Conservation (phyloP, 2,113 vertebrate genomes). For the Oryzias woworae region DNA sequence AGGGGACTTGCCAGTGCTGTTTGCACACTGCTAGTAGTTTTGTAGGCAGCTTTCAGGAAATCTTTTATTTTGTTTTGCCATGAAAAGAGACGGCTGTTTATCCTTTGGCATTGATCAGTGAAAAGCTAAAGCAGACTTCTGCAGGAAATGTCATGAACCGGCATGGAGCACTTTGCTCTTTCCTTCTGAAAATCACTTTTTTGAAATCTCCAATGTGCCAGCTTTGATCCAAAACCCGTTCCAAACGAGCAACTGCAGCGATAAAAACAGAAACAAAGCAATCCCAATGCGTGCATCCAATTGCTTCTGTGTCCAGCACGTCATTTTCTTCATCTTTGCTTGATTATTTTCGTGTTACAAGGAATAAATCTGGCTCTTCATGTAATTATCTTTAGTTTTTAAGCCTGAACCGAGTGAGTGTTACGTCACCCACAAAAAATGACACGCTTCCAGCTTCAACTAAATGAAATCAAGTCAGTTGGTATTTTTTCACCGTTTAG, state of each 20-base stretch:
- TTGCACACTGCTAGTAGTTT: not conserved
- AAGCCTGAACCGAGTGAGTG: too few species aligned
- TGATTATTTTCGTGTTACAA: not conserved
- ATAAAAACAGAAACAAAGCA: not conserved
- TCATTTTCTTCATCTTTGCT: not conserved
- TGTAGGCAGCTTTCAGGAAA: not conserved
- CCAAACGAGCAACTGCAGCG: too few species aligned
- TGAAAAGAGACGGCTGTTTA: conserved; percentile 36
- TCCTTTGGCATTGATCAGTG: conserved; percentile 21
- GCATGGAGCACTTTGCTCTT: conserved; percentile 23
- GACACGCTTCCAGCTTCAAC: too few species aligned
- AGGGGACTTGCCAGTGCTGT: too few species aligned
- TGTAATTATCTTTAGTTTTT: not conserved
- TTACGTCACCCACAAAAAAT: too few species aligned
- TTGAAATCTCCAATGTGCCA: conserved; percentile 24
- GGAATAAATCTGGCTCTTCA: not conserved
- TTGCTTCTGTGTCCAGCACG: not conserved
- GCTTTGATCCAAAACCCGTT: conserved; percentile 4
- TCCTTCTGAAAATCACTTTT: conserved; percentile 28
- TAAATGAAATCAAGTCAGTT: too few species aligned
- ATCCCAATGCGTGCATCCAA: not conserved
- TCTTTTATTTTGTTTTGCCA: conserved; percentile 1
- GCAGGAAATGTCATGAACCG: conserved; percentile 17
- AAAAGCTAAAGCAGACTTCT: conserved; percentile 31
- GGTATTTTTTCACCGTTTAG: too few species aligned